Evolutionary conservation across 2,113 vertebrate genomes (phyloP).

Genomic region (Onychorhynchus coronatus): DNA sequence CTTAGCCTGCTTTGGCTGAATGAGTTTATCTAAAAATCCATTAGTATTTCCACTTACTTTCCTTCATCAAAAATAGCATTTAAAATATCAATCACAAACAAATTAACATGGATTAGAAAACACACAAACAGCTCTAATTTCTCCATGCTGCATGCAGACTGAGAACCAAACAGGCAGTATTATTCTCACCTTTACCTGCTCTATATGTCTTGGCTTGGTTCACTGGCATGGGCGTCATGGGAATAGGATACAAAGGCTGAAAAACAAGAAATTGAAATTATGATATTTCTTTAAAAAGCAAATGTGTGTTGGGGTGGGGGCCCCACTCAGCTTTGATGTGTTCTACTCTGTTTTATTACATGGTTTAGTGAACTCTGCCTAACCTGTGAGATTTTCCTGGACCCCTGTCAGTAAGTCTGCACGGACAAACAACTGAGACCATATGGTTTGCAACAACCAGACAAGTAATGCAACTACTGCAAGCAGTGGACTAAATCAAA

Average conservation of each 20-base stretch:
- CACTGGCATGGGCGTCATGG: slow-evolving; percentile 95
- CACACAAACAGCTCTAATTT: background rate
- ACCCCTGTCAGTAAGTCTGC: background rate
- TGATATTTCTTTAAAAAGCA: background rate
- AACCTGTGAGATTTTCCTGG: background rate
- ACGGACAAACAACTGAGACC: background rate
- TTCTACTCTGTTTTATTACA: background rate
- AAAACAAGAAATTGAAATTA: slow-evolving; percentile 45
- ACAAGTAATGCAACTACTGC: background rate
- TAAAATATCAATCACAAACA: background rate
- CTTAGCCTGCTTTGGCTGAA: background rate
- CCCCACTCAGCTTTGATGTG: background rate
- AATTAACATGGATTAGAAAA: background rate
- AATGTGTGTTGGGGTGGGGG: background rate
- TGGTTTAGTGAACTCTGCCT: slow-evolving; percentile 4
- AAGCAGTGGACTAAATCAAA: background rate
- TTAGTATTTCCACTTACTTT: background rate
- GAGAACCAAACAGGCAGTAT: slow-evolving; percentile 74
- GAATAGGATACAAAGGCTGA: slow-evolving; percentile 95
- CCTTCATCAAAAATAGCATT: background rate
- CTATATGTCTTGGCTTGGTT: slow-evolving; percentile 99
- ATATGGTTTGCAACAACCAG: background rate
- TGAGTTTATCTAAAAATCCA: background rate
- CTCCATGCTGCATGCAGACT: slow-evolving; percentile 72
- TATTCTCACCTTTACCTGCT: slow-evolving; percentile 99